Conservation (phyloP, 2,888 invertebrate species). For the Acleris emargana region DNA sequence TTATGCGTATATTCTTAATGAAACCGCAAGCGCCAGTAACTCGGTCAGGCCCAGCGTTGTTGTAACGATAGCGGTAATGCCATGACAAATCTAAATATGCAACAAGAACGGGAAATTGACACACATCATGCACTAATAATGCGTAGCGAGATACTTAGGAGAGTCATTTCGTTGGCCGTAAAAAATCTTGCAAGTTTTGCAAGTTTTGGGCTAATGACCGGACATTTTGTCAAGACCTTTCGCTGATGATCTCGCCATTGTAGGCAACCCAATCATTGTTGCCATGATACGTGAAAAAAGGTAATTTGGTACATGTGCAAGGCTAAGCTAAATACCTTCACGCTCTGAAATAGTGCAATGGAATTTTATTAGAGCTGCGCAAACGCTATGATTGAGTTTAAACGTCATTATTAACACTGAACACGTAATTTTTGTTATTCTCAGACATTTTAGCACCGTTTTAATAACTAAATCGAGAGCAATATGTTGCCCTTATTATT, state of each 20-base stretch:
- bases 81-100: slow-evolving; percentile 17
- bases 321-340: background rate
- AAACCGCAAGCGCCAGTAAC: slow-evolving; percentile 14
- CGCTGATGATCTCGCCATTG: slow-evolving; percentile 9
- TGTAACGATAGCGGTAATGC: slow-evolving; percentile 20
- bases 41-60: slow-evolving; percentile 6
- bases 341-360: background rate
- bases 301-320: slow-evolving; percentile 7
- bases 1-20: background rate
- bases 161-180: slow-evolving; percentile 32
- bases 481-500: no score
- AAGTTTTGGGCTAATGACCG: slow-evolving; percentile 31
- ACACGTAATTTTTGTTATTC: no score
- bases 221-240: slow-evolving; percentile 19
- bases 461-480: no score
- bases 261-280: background rate
- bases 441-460: no score
- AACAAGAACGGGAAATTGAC: slow-evolving; percentile 29
- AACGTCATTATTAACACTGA: no score
- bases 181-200: slow-evolving; percentile 26
- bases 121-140: slow-evolving; percentile 33
- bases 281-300: background rate
- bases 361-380: no score
- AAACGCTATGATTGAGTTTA: no score
- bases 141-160: slow-evolving; percentile 32